Percentiles rank a stretch among this genome's conserved stretches.
phyloP scores from a whole-genome alignment of 2,113 vertebrate species.

The Eudyptes chrysolophus region DNA sequence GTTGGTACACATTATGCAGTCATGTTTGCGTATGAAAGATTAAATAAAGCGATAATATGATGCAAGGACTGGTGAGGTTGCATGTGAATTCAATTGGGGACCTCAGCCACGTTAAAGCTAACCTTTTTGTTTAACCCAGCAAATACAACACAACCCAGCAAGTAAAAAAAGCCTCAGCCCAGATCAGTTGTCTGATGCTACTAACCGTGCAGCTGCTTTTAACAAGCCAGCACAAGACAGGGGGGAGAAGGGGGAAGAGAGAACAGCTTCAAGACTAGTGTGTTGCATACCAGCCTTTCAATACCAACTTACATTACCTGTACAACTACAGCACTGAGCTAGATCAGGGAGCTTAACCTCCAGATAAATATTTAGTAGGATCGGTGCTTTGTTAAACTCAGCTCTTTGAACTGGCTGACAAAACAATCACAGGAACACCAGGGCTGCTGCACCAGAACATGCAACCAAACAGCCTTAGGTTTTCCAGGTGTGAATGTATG shows the following conservation, averaged over 20 bases:
- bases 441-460: neutral
- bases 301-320: neutral
- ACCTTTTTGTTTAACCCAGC: neutral
- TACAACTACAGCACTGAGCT: neutral
- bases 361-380: neutral
- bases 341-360: neutral
- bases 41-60: neutral
- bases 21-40: neutral
- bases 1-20: neutral
- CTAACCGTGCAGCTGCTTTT: neutral
- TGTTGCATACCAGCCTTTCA: neutral
- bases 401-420: neutral
- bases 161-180: neutral
- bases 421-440: neutral
- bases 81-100: neutral
- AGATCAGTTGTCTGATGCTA: neutral
- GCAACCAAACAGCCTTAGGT: neutral
- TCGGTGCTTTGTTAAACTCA: neutral
- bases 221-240: neutral
- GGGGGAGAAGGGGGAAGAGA: neutral
- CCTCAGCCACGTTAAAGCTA: neutral
- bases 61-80: neutral
- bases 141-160: neutral
- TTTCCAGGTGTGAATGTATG: neutral
- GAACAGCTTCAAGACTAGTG: neutral